Evolutionary conservation across 2,888 invertebrate species (phyloP).

Genomic region (Zygogramma bicolorata): DNA sequence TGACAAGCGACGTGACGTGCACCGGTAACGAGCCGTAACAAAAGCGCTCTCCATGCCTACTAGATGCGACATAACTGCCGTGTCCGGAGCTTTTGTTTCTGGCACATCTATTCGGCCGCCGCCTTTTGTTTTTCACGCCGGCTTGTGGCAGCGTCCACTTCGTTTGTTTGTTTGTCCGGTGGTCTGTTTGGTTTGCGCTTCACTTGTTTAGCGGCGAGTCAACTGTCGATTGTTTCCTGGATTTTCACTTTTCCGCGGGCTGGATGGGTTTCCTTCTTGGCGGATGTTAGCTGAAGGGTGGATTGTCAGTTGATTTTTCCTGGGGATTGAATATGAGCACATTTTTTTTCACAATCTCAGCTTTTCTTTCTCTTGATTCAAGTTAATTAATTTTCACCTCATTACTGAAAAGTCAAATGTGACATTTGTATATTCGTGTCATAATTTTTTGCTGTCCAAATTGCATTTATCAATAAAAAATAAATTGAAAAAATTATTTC

Average conservation of each 20-base stretch:
- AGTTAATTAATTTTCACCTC: too few species aligned
- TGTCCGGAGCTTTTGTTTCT: slow-evolving; percentile 53
- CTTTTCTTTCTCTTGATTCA: too few species aligned
- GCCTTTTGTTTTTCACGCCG: slow-evolving; percentile 46
- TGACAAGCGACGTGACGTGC: slow-evolving; percentile 53
- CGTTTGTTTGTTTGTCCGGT: slow-evolving; percentile 46
- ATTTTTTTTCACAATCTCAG: too few species aligned
- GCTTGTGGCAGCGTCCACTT: slow-evolving; percentile 39
- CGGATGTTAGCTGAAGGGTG: not conserved
- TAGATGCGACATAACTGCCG: slow-evolving; percentile 48
- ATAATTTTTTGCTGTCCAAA: too few species aligned
- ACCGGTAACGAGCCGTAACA: slow-evolving; percentile 57
- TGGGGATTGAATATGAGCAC: too few species aligned
- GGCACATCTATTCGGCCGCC: slow-evolving; percentile 44
- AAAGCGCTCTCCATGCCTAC: slow-evolving; percentile 43
- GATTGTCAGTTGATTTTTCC: slow-evolving; percentile 1
- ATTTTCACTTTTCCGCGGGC: slow-evolving; percentile 17
- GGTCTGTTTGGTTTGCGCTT: slow-evolving; percentile 52
- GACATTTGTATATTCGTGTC: too few species aligned
- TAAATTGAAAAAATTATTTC: too few species aligned
- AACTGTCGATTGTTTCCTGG: slow-evolving; percentile 40
- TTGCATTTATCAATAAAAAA: too few species aligned
- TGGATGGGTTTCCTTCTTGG: not conserved
- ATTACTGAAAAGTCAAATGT: too few species aligned
- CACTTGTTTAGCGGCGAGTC: slow-evolving; percentile 47